A percentile compares a stretch with the other conserved stretches of the same genome.
These are phyloP conservation scores for Dryobotodes eremita DNA, from an alignment of 2,888 invertebrate species.

Conservation along the genomic window DNA sequence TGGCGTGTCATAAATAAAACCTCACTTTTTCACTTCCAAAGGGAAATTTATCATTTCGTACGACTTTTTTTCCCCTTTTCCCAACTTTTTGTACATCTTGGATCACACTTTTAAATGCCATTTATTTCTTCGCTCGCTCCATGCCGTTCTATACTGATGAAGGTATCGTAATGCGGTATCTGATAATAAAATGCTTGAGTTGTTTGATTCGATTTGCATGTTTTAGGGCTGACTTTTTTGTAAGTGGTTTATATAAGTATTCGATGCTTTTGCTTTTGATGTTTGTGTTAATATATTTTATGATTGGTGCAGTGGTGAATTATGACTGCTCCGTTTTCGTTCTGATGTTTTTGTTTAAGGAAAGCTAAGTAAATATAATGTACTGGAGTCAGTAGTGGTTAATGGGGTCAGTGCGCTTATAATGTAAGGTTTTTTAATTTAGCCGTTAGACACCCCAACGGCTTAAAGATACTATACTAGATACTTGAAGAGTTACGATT, in stretches of 20 bases:
- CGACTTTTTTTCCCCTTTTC: conserved; percentile 82
- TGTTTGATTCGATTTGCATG: conserved; percentile 84
- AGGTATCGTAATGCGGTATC: conserved; percentile 87
- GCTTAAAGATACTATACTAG: conserved; percentile 49
- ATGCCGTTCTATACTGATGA: conserved; percentile 85
- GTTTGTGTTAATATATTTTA: conserved; percentile 51
- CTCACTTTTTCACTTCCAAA: conserved; percentile 87
- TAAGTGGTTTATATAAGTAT: conserved; percentile 67
- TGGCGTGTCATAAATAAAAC: conserved; percentile 87
- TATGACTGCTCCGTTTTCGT: conserved; percentile 31
- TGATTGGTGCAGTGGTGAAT: conserved; percentile 35
- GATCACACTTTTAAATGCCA: conserved; percentile 89
- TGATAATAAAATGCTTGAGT: conserved; percentile 87
- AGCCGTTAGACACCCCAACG: conserved; percentile 33
- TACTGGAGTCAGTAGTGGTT: neutral
- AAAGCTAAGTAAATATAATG: neutral
- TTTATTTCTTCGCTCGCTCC: conserved; percentile 87
- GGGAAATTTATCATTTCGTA: conserved; percentile 89
- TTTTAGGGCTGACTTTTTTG: conserved; percentile 74
- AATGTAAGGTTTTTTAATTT: conserved; percentile 21
- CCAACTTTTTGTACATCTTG: conserved; percentile 87
- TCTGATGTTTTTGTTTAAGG: conserved; percentile 18
- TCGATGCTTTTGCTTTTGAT: conserved; percentile 51
- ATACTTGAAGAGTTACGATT: conserved; percentile 62
- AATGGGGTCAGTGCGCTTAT: conserved; percentile 13